Conservation (phyloP, 1,140 invertebrate species). For the Drosophila burlai region DNA sequence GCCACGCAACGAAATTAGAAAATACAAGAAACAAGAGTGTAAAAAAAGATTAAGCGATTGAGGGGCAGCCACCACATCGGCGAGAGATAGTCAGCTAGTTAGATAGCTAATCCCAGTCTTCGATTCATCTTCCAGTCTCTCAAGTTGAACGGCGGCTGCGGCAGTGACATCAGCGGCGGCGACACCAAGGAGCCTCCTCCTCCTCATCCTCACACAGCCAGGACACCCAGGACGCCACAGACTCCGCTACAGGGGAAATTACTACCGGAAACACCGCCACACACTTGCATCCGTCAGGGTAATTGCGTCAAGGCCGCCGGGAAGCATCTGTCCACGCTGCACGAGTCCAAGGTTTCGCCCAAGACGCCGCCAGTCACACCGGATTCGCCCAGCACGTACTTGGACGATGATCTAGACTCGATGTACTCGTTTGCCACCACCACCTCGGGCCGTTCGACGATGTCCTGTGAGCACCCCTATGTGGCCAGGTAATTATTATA, state of each 20-base stretch:
- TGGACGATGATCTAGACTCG: constrained; percentile 91
- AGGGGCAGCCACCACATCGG: constrained; percentile 51
- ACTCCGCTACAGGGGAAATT: constrained; percentile 8
- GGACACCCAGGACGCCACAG: constrained; percentile 40
- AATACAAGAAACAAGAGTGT: constrained; percentile 54
- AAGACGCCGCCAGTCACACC: constrained; percentile 88
- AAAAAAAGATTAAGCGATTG: constrained; percentile 52
- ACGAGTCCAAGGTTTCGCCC: constrained; percentile 78
- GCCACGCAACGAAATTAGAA: constrained; percentile 68
- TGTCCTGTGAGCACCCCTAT: constrained; percentile 90
- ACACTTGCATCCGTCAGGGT: constrained; percentile 46
- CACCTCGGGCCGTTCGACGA: constrained; percentile 87
- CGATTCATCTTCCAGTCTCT: constrained; percentile 70
- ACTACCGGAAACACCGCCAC: constrained; percentile 6
- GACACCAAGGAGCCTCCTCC: constrained; percentile 20
- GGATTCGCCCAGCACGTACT: constrained; percentile 85
- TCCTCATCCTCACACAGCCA: constrained; percentile 22
- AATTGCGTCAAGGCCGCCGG: constrained; percentile 45
- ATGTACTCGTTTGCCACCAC: constrained; percentile 91
- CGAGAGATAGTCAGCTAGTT: constrained; percentile 34
- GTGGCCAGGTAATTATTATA: constrained; percentile 86
- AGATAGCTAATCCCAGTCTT: constrained; percentile 46
- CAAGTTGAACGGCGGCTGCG: constrained; percentile 75
- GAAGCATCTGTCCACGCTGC: constrained; percentile 62
- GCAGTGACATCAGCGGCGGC: constrained; percentile 43